Base-by-base conservation (phyloP, 35 echinoderm and acorn worm species). In the Strongylocentrotus purpuratus region DNA sequence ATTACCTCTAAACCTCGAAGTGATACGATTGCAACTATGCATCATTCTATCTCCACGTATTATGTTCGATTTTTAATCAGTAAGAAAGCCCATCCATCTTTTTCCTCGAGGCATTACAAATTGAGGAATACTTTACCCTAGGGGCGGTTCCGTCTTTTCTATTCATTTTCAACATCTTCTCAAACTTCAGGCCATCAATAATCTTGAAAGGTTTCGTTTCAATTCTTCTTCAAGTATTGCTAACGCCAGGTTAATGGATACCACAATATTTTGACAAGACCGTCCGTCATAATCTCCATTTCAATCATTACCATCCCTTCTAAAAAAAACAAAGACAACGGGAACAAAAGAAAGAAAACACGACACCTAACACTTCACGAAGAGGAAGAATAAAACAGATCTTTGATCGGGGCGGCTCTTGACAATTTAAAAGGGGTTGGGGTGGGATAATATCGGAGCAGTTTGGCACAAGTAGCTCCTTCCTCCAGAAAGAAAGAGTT, bases 181-280 rank as follows among this genome's bases (percentile, higher is more conserved):
- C 65, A 78, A 78, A 78, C 65, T 78, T 78, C 65, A 78, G 65
- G 22, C 22, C 65, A 78, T 78, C 65, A 78, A 78, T 78, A 78
- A n/a, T 28, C 25, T 78, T 28, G 65, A 78, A 78, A 78, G 65
- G 65, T 78, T 78, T 78, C 8, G 28, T 78, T 78, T 78, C 65
- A 78, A n/a, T 4, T 18, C 65, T n/a, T 4, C 20, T 78, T 78
- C 7, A 8, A 4, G 4, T 28, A 28, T 78, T n/a, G 5, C 65
- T 4, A 22, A 78, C 65, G 20, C 65, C 50, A 10, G 15, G 50
- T 55, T 55, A 55, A 55, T 55, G 50, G 65, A 78, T 78, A 78
- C 65, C 65, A 78, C 65, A 78, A 78, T 78, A 78, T 78, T 78
- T 78, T 78, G 22, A 78, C 65, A 22, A 22, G 65, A n/a, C 25